phyloP scores from a whole-genome alignment of 1,140 invertebrate genomes.

The Colletes gigas region DNA sequence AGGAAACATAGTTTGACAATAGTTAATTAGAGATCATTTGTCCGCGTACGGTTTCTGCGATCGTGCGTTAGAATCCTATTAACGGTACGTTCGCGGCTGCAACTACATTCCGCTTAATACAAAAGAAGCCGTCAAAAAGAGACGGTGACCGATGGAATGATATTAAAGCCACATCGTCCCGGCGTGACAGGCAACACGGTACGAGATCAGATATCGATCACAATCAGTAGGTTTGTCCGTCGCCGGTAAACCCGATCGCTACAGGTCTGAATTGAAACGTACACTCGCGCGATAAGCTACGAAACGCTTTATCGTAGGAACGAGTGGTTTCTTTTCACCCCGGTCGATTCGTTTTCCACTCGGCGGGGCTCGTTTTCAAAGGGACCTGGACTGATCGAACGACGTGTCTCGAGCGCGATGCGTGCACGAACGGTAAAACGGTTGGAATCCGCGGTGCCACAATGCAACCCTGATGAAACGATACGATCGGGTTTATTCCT shows the following conservation, averaged over 20 bases:
- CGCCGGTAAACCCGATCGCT: neutral
- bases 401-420: too few relatives aligned
- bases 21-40: too few relatives aligned
- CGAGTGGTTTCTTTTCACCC: slow-evolving; percentile 4
- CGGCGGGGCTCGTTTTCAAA: slow-evolving; percentile 20
- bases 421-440: too few relatives aligned
- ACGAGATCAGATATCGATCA: slow-evolving; percentile 7
- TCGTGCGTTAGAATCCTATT: too few relatives aligned
- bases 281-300: neutral
- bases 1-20: too few relatives aligned
- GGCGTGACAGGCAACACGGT: neutral
- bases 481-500: slow-evolving; percentile 56
- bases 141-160: neutral
- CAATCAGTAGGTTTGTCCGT: neutral
- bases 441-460: slow-evolving; percentile 36
- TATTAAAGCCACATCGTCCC: neutral
- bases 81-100: too few relatives aligned
- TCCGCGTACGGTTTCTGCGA: too few relatives aligned
- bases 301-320: neutral
- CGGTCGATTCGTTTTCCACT: slow-evolving; percentile 7
- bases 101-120: neutral
- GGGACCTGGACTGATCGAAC: neutral
- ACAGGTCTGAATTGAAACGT: neutral
- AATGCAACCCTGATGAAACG: slow-evolving; percentile 50
- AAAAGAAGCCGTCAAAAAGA: neutral